A percentile compares a stretch with the other conserved stretches of the same genome.
These are phyloP conservation scores for Drosophila pseudoananassae DNA, from an alignment of 1,140 invertebrate genomes.

Conservation along the genomic window DNA sequence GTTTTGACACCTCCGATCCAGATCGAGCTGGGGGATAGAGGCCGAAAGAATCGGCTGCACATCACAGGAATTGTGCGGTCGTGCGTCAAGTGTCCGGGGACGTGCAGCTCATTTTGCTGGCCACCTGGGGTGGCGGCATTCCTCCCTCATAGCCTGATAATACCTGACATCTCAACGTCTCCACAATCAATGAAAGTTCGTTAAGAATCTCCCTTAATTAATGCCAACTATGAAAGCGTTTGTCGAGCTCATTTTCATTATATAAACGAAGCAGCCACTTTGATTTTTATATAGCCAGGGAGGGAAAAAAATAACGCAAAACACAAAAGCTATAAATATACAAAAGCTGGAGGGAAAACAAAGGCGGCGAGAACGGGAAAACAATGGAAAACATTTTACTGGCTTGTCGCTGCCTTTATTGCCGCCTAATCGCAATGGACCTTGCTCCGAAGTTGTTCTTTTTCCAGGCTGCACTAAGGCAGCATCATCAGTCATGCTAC, in stretches of 20 bases:
- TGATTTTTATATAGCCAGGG: conserved; percentile 41
- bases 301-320: not conserved
- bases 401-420: conserved; percentile 55
- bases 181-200: conserved; percentile 65
- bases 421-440: conserved; percentile 70
- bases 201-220: conserved; percentile 64
- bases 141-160: conserved; percentile 1
- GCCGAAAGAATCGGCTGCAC: conserved; percentile 24
- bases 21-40: conserved; percentile 23
- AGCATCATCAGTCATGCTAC: conserved; percentile 79
- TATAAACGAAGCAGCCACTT: conserved; percentile 41
- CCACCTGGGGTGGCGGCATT: conserved; percentile 4
- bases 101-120: conserved; percentile 70
- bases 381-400: conserved; percentile 53
- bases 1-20: conserved; percentile 63
- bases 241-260: conserved; percentile 52
- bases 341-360: conserved; percentile 33
- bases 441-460: conserved; percentile 46
- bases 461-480: conserved; percentile 51
- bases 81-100: conserved; percentile 58
- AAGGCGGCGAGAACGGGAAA: conserved; percentile 30
- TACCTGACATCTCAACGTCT: conserved; percentile 32
- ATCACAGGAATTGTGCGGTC: conserved; percentile 47
- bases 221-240: conserved; percentile 51
- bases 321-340: conserved; percentile 46